These are phyloP conservation scores for Trypoxylus dichotomus DNA, from an alignment of 1,140 invertebrate genomes.

Conservation along the genomic window DNA sequence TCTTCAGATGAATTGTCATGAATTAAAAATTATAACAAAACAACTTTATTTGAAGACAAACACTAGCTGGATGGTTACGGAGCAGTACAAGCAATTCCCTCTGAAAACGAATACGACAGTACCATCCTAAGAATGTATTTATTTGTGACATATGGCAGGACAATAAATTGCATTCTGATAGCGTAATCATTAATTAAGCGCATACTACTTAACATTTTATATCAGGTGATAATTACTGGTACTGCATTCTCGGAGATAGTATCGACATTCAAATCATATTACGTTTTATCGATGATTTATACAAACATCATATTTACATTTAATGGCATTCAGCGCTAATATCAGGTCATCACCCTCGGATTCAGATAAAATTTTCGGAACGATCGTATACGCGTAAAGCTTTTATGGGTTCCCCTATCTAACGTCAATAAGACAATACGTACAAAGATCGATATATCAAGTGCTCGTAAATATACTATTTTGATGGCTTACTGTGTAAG, in stretches of 20 bases:
- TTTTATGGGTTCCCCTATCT: not conserved
- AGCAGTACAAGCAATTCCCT: no score
- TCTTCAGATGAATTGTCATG: no score
- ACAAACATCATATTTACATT: not conserved
- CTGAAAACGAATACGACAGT: no score
- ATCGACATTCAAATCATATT: not conserved
- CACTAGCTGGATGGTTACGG: no score
- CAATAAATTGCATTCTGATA: not conserved
- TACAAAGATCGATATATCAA: not conserved
- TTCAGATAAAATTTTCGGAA: not conserved
- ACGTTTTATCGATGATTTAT: not conserved
- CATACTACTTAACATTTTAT: not conserved
- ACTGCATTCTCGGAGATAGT: not conserved
- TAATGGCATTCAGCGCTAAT: not conserved
- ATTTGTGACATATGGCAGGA: not conserved
- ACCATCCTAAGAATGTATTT: no score
- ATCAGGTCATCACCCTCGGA: not conserved
- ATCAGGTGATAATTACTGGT: not conserved
- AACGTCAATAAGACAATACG: constrained; percentile 13
- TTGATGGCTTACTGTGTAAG: not conserved
- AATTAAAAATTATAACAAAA: no score
- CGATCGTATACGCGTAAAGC: not conserved
- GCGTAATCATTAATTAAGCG: not conserved
- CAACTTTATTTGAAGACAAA: no score
- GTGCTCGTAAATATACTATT: constrained; percentile 7